phyloP scores from a whole-genome alignment of 1,140 invertebrate species.

The Phymorhynchus buccinoides region DNA sequence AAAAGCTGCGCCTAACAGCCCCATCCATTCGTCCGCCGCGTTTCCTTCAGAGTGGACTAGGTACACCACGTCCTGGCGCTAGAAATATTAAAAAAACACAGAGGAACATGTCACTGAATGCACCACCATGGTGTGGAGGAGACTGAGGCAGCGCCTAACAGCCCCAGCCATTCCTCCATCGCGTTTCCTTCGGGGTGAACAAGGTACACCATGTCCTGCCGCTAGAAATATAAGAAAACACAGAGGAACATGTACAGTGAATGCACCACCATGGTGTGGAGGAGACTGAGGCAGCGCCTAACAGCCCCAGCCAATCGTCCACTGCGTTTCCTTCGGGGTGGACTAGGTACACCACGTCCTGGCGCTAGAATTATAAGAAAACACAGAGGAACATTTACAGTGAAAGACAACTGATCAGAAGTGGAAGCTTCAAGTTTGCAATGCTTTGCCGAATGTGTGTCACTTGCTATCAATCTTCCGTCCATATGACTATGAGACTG shows the following conservation, averaged over 20 bases:
- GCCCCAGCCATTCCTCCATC: constrained; percentile 56
- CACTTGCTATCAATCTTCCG: too few species aligned
- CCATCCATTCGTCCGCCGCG: constrained; percentile 58
- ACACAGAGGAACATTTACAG: too few species aligned
- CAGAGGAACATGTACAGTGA: too few species aligned
- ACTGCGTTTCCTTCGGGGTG: constrained; percentile 55
- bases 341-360: constrained; percentile 79
- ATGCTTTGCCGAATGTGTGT: too few species aligned
- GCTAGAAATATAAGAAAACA: too few species aligned
- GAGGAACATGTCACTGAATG: constrained; percentile 86
- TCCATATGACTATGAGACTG: too few species aligned
- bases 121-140: constrained; percentile 79
- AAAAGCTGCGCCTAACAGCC: constrained; percentile 76
- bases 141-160: constrained; percentile 79
- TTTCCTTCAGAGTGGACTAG: constrained; percentile 72
- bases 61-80: constrained; percentile 77
- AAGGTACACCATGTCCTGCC: constrained; percentile 78
- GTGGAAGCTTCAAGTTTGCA: too few species aligned
- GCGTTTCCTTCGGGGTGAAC: constrained; percentile 68
- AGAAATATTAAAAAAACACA: too few species aligned
- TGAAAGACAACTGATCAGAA: too few species aligned
- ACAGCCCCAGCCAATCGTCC: constrained; percentile 60
- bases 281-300: constrained; percentile 80
- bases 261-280: constrained; percentile 79
- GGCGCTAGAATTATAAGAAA: too few species aligned